Evolutionary conservation across 2,113 vertebrate genomes (phyloP).

Genomic region (Microtus richardsoni): DNA sequence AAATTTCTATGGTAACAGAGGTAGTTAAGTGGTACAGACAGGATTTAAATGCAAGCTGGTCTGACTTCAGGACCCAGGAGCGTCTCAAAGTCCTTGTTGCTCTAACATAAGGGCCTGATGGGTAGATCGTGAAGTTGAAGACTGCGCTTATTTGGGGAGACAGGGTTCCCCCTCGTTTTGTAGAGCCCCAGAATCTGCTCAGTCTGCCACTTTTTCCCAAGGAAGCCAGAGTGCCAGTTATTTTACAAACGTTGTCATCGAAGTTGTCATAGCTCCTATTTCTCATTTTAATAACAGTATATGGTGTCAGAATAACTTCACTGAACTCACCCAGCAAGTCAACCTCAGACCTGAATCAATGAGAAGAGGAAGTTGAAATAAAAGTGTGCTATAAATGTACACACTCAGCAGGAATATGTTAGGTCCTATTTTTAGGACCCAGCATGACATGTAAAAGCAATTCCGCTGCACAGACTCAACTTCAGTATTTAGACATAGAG

Average conservation of each 20-base stretch:
- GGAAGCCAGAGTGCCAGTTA: neutral
- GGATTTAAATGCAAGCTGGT: neutral
- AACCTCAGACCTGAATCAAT: neutral
- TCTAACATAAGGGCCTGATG: neutral
- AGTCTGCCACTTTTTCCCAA: neutral
- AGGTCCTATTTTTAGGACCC: conserved; percentile 71
- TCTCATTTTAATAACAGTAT: neutral
- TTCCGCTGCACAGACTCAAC: conserved; percentile 76
- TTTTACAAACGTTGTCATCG: neutral
- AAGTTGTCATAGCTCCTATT: neutral
- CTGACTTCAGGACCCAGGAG: neutral
- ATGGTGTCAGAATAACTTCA: neutral
- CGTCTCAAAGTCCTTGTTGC: fast-evolving
- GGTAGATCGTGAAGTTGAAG: neutral
- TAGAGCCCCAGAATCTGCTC: neutral
- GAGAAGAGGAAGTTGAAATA: conserved; percentile 14
- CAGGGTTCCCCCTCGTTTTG: neutral
- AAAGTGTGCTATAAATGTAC: conserved; percentile 57
- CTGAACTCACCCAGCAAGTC: conserved; percentile 15
- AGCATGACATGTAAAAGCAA: conserved; percentile 76
- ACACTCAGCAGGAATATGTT: conserved; percentile 65
- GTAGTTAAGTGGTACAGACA: neutral
- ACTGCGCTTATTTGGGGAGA: neutral
- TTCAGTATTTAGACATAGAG: conserved; percentile 72
- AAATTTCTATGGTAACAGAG: neutral